Conservation (phyloP, 2,113 vertebrate species). For the Hippocampus mohnikei region DNA sequence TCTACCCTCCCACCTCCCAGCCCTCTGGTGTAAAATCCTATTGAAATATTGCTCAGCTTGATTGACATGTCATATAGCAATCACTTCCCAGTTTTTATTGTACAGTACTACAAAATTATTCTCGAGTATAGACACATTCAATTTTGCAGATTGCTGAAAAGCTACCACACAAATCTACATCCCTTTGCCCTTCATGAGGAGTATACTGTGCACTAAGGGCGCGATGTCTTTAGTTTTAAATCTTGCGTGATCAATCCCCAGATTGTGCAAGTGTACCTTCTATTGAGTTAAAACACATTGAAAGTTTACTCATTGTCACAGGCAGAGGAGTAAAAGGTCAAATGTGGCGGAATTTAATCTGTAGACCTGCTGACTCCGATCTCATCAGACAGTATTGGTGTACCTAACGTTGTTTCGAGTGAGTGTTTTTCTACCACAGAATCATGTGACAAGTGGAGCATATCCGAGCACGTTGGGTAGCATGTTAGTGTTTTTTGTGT, state of each 20-base stretch:
- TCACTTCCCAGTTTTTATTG: not conserved
- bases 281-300: not conserved
- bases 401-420: not conserved
- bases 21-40: no score
- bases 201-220: not conserved
- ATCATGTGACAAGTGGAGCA: not conserved
- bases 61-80: not conserved
- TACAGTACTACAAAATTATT: no score
- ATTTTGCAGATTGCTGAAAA: not conserved
- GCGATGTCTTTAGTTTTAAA: no score
- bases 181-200: not conserved
- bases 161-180: not conserved
- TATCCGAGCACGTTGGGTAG: slow-evolving; percentile 10
- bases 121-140: not conserved
- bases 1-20: no score
- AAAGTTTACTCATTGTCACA: not conserved
- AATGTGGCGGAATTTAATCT: not conserved
- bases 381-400: not conserved
- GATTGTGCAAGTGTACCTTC: not conserved
- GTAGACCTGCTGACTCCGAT: not conserved
- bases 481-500: slow-evolving; percentile 22
- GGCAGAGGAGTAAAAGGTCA: not conserved
- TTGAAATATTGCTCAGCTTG: no score
- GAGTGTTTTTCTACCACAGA: not conserved
- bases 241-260: no score